These are phyloP conservation scores for Dione juno DNA, from an alignment of 2,888 invertebrate species.

Conservation along the genomic window DNA sequence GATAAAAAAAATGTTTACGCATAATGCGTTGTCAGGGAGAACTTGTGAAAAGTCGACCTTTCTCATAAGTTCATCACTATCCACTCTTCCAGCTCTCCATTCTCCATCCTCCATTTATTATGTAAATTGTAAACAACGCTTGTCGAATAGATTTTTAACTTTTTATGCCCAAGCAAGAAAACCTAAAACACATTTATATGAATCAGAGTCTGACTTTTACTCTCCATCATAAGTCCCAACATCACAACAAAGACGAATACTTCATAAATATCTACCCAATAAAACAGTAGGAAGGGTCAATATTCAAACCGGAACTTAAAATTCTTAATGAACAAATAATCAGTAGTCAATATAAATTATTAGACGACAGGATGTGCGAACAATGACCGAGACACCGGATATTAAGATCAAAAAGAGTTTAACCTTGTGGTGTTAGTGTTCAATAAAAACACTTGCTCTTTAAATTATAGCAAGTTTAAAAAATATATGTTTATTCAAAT, in stretches of 20 bases:
- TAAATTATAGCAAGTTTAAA: conserved; percentile 17
- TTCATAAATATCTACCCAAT: neutral
- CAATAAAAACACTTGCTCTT: conserved; percentile 24
- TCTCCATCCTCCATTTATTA: too few relatives aligned
- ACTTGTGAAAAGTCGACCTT: too few relatives aligned
- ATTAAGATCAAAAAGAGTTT: conserved; percentile 67
- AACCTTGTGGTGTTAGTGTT: conserved; percentile 62
- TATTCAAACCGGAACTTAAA: conserved; percentile 54
- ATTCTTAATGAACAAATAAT: conserved; percentile 61
- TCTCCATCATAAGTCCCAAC: too few relatives aligned
- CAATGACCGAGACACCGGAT: conserved; percentile 69
- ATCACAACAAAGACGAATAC: neutral
- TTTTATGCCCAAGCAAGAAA: too few relatives aligned
- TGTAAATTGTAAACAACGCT: too few relatives aligned
- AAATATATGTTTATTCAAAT: neutral
- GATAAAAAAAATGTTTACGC: too few relatives aligned
- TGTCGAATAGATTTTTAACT: too few relatives aligned
- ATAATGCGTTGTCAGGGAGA: too few relatives aligned
- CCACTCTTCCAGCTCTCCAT: too few relatives aligned
- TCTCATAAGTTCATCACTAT: too few relatives aligned
- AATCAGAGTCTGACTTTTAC: neutral
- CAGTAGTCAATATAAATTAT: conserved; percentile 71
- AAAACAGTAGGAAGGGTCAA: conserved; percentile 4
- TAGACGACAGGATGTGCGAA: conserved; percentile 69
- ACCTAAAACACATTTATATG: too few relatives aligned